Evolutionary conservation across 2,113 vertebrate genomes (phyloP).

Genomic region (Isichthys henryi): DNA sequence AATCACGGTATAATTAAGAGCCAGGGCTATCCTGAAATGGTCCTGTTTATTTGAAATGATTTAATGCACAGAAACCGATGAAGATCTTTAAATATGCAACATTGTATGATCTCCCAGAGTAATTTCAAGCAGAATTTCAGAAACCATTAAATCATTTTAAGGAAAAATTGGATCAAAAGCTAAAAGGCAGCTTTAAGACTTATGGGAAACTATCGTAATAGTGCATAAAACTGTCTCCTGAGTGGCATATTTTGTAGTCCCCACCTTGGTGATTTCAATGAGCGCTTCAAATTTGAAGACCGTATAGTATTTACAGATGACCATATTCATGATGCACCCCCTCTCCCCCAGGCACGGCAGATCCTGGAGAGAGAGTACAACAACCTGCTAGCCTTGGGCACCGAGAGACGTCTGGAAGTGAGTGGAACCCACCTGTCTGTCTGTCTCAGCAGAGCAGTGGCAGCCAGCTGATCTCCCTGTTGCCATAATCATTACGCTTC

Average conservation of each 20-base stretch:
- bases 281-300: neutral
- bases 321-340: neutral
- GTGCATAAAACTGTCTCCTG: neutral
- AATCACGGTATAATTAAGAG: neutral
- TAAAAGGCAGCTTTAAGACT: neutral
- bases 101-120: neutral
- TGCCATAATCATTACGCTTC: neutral
- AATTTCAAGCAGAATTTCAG: neutral
- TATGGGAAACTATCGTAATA: neutral
- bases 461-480: neutral
- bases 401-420: slow-evolving; percentile 92
- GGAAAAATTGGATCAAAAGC: neutral
- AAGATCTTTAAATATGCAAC: neutral
- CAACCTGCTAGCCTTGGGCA: slow-evolving; percentile 94
- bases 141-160: neutral
- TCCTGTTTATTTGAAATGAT: slow-evolving; percentile 1
- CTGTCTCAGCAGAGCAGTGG: neutral
- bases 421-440: slow-evolving; percentile 34
- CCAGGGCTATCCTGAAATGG: neutral
- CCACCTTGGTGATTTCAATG: neutral
- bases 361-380: slow-evolving; percentile 98
- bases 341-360: slow-evolving; percentile 79
- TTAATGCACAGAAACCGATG: neutral
- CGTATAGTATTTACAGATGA: neutral
- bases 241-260: neutral